Conservation (phyloP, 2,797 vertebrate genomes). For the Cryptoprocta ferox region DNA sequence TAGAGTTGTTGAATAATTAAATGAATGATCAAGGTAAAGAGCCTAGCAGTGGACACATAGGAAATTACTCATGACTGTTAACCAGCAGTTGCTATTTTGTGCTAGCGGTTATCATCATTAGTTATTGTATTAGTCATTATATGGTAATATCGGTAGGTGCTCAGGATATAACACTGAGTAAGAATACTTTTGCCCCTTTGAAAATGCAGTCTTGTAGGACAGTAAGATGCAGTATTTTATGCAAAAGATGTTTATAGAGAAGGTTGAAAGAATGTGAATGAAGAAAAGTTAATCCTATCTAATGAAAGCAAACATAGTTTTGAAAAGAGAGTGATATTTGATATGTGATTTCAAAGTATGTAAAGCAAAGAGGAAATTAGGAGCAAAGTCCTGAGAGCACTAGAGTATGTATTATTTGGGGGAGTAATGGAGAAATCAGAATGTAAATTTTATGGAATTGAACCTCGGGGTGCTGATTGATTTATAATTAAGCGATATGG, state of each 20-base stretch:
- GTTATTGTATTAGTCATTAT: not conserved
- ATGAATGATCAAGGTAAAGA: not conserved
- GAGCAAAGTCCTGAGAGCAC: not conserved
- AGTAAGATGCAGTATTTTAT: not conserved
- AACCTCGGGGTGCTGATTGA: not conserved
- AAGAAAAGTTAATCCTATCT: not conserved
- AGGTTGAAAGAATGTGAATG: not conserved
- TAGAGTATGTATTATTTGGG: not conserved
- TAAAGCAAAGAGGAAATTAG: not conserved
- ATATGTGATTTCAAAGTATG: not conserved
- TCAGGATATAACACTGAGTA: not conserved
- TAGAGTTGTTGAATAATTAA: not conserved
- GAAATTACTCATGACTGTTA: not conserved
- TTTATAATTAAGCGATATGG: not conserved
- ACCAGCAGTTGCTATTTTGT: not conserved
- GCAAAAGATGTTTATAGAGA: not conserved
- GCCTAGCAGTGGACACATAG: not conserved
- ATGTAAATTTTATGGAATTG: not conserved
- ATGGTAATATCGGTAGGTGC: not conserved
- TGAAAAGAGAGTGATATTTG: not conserved
- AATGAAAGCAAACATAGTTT: not conserved
- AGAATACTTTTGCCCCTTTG: not conserved
- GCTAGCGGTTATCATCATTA: not conserved
- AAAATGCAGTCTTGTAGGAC: not conserved
- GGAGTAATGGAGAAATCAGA: not conserved